phyloP scores from a whole-genome alignment of 2,888 invertebrate genomes.

The Eudemis profundana region DNA sequence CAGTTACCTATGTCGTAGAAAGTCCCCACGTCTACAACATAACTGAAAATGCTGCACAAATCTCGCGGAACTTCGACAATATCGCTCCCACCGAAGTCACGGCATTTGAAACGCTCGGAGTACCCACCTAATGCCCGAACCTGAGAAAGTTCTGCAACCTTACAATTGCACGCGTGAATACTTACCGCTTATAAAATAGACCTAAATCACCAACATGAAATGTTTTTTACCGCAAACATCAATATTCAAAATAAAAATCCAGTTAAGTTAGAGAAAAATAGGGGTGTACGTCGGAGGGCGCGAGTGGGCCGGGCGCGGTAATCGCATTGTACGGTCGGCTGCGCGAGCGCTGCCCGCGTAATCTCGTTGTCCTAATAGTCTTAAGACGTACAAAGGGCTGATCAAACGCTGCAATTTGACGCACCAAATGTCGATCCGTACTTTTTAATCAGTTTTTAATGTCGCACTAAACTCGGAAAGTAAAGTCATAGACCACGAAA shows the following conservation, averaged over 20 bases:
- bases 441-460: constrained; percentile 28
- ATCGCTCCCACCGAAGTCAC: no score
- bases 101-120: no score
- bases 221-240: constrained; percentile 35
- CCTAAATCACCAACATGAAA: constrained; percentile 3
- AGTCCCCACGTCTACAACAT: no score
- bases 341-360: constrained; percentile 75
- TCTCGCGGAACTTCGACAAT: no score
- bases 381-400: constrained; percentile 80
- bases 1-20: no score
- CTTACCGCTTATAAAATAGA: no score
- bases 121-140: no score
- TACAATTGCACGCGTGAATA: no score
- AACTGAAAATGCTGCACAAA: no score
- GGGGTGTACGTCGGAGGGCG: constrained; percentile 51
- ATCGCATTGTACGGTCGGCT: constrained; percentile 74
- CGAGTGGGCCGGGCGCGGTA: constrained; percentile 56
- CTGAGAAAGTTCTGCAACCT: no score
- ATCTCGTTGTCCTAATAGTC: constrained; percentile 81
- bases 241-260: constrained; percentile 59
- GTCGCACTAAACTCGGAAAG: not conserved
- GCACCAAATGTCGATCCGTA: constrained; percentile 74
- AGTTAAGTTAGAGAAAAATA: constrained; percentile 55
- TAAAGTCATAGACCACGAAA: no score
- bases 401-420: constrained; percentile 79